Evolutionary conservation across 2,888 invertebrate genomes (phyloP), one percentile per base, ranked within the genome.

Genomic region (Aromia moschata): DNA sequence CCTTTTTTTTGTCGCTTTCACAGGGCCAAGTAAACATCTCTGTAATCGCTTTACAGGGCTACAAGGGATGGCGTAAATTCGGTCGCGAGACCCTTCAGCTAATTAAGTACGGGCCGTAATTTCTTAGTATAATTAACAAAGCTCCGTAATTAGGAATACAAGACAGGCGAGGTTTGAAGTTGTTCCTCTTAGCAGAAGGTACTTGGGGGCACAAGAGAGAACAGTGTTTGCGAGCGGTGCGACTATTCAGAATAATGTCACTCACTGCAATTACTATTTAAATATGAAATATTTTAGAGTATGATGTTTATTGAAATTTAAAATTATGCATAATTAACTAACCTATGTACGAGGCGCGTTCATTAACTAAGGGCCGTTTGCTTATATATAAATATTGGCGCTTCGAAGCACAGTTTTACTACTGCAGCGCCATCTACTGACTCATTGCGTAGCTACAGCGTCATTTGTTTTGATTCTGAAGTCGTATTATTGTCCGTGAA

Each of bases 121-220:
- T 37, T 25, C 9, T 15, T 14, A 38, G 9, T 18, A 11, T 12
- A 47, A 47, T 36, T 33, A 46, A 49, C 49, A 37, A 20, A 18
- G 37, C 49, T 10, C 10, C 1, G 12, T 17, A 38, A 38, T 49
- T 25, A 38, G 14, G 9, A 7, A n/a, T 20, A 37, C 25, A 20
- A 25, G 18, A 30, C 49, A 20, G 30, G 25, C 49, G 25, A 38
- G 14, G 18, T 5, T 16, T 25, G 20, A 43, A 20, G 20, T 25
- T 18, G 25, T 43, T 43, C 5, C 11, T 36, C 18, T 33, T 14
- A 11, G 4, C 15, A 15, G 4, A 9, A 14, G 9, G 38, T 38
- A 41, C 41, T 45, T 31, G 30, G 45, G 38, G 15, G 2, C 15
- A 16, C 16, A 31, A 11, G 31, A 45, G 45, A 31, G 31, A 45